Conservation (phyloP, 2,888 invertebrate genomes). For the Heliconius charithonia region DNA sequence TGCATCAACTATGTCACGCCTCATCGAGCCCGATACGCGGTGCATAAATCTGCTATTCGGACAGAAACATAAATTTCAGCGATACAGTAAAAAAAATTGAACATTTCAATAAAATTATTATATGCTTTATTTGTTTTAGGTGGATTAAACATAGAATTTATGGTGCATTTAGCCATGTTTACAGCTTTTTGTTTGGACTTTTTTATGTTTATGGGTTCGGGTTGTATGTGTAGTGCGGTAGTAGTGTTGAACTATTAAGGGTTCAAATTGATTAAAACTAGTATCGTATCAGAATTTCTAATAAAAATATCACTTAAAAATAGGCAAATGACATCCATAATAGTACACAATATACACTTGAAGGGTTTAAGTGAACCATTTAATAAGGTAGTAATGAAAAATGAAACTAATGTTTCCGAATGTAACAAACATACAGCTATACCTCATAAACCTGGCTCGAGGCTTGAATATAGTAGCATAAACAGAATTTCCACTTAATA, state of each 20-base stretch:
- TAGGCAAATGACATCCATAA: not conserved
- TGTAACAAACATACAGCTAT: slow-evolving; percentile 27
- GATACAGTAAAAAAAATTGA: slow-evolving; percentile 57
- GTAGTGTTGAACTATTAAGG: not conserved
- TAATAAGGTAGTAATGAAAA: not conserved
- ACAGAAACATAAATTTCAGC: slow-evolving; percentile 67
- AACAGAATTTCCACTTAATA: slow-evolving; percentile 83
- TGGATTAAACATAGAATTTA: slow-evolving; percentile 22
- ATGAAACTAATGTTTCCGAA: not conserved
- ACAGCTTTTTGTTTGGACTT: slow-evolving; percentile 1
- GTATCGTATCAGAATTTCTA: not conserved
- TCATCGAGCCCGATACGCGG: slow-evolving; percentile 76
- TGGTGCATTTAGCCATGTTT: slow-evolving; percentile 6
- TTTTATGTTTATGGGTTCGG: not conserved
- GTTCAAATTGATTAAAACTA: not conserved
- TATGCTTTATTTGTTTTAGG: slow-evolving; percentile 40
- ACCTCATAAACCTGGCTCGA: slow-evolving; percentile 70
- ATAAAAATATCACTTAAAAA: not conserved
- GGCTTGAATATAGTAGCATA: slow-evolving; percentile 70
- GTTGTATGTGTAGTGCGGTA: not conserved
- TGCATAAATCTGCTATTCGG: slow-evolving; percentile 67
- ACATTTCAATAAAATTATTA: slow-evolving; percentile 40
- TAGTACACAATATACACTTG: not conserved
- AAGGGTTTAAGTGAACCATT: not conserved
- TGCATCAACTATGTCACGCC: slow-evolving; percentile 76